These are phyloP conservation scores for Pampusana beccarii DNA, from an alignment of 2,113 vertebrate genomes.

Conservation along the genomic window DNA sequence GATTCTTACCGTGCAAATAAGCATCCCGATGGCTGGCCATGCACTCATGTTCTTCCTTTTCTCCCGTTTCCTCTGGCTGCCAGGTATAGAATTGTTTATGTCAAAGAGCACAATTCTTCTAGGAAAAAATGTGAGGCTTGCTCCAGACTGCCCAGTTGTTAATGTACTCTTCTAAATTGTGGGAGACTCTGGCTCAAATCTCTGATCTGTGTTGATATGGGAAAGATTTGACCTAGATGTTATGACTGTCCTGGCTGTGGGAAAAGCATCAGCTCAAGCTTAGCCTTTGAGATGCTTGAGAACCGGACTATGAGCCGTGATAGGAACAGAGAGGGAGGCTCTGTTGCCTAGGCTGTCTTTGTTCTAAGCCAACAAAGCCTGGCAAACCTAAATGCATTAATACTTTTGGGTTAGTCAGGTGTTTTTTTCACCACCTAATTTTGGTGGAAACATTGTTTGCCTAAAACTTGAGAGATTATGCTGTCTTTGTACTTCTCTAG, in stretches of 20 bases:
- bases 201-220: background rate
- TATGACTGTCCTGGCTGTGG: background rate
- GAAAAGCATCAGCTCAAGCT: background rate
- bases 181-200: background rate
- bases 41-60: background rate
- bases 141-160: background rate
- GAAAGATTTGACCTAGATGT: background rate
- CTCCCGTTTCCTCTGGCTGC: background rate
- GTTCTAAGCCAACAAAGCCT: background rate
- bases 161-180: background rate
- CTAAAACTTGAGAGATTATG: background rate
- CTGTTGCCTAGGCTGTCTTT: background rate
- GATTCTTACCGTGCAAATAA: background rate
- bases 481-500: background rate
- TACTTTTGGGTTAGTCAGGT: background rate
- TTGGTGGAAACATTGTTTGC: background rate
- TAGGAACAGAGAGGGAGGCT: background rate
- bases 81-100: background rate
- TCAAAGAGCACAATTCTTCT: background rate
- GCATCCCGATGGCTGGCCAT: background rate
- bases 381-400: background rate
- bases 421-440: background rate
- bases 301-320: rapidly evolving
- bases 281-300: background rate
- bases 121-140: background rate